These are phyloP conservation scores for Xanthia icteritia DNA, from an alignment of 2,888 invertebrate species.

Conservation along the genomic window DNA sequence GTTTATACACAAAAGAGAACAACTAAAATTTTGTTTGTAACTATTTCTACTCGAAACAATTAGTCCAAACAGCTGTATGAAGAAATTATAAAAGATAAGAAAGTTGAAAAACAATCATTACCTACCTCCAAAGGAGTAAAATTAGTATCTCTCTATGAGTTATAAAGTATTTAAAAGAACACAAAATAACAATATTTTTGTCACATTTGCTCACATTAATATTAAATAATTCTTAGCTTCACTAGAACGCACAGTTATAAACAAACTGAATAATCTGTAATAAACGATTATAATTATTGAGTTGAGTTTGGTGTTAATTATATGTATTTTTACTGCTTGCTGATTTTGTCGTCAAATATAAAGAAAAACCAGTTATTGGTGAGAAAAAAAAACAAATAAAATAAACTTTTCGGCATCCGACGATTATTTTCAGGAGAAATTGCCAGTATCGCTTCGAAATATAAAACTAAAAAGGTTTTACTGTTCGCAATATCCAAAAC, in stretches of 20 bases:
- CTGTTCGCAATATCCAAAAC: conserved; percentile 16
- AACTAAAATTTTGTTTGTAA: not conserved
- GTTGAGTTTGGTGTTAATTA: not conserved
- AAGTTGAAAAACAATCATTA: not conserved
- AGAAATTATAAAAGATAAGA: not conserved
- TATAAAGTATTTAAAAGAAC: not conserved
- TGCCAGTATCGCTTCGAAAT: conserved; percentile 18
- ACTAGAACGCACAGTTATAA: not conserved
- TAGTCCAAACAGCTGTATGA: not conserved
- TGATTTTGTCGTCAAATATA: conserved; percentile 2
- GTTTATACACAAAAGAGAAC: not conserved
- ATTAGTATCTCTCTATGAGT: not conserved
- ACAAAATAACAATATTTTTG: not conserved
- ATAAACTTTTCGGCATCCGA: not conserved
- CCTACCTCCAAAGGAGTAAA: not conserved
- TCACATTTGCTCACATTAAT: not conserved
- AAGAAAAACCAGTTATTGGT: not conserved
- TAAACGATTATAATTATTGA: too few species aligned
- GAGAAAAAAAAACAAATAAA: too few species aligned
- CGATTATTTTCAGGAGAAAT: not conserved
- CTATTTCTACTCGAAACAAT: not conserved
- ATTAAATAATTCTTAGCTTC: not conserved
- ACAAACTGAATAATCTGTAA: not conserved
- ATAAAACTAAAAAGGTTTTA: not conserved
- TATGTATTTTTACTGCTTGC: not conserved